A percentile compares a stretch with the other conserved stretches of the same genome.
Conservation (phyloP, 2,888 invertebrate genomes). For the Clistopyga incitator region DNA sequence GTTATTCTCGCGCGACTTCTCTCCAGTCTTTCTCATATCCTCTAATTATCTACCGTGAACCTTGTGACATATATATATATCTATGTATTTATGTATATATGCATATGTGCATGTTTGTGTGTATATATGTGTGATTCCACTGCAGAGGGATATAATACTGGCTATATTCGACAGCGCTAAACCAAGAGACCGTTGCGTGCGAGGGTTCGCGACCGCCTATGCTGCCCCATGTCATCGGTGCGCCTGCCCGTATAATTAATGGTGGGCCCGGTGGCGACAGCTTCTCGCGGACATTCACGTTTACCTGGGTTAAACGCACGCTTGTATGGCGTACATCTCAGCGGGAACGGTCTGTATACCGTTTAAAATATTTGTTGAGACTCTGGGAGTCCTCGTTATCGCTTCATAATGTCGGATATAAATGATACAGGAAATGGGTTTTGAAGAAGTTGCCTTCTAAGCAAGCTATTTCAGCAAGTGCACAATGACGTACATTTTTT, state of each 20-base stretch:
- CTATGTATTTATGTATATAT: too few relatives aligned
- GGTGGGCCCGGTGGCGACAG: slow-evolving; percentile 37
- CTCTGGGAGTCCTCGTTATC: background rate
- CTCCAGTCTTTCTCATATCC: slow-evolving; percentile 69
- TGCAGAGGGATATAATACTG: slow-evolving; percentile 7
- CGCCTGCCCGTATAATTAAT: slow-evolving; percentile 63
- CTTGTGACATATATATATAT: slow-evolving; percentile 29
- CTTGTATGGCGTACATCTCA: slow-evolving; percentile 16
- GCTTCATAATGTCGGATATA: background rate
- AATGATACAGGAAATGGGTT: too few relatives aligned
- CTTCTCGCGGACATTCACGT: slow-evolving; percentile 44
- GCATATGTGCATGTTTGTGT: too few relatives aligned
- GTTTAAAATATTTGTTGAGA: background rate
- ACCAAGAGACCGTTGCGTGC: slow-evolving; percentile 34
- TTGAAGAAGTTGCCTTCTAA: too few relatives aligned
- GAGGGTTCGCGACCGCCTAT: slow-evolving; percentile 9
- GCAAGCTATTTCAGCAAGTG: too few relatives aligned
- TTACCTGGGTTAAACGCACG: slow-evolving; percentile 31
- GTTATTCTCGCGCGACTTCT: slow-evolving; percentile 61
- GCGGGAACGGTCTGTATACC: background rate
- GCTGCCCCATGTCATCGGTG: slow-evolving; percentile 34
- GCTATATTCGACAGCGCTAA: slow-evolving; percentile 27
- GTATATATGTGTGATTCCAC: background rate
- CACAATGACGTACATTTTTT: too few relatives aligned
- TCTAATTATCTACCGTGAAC: slow-evolving; percentile 70